Conservation (phyloP, 2,888 invertebrate genomes). For the Pterostichus madidus region DNA sequence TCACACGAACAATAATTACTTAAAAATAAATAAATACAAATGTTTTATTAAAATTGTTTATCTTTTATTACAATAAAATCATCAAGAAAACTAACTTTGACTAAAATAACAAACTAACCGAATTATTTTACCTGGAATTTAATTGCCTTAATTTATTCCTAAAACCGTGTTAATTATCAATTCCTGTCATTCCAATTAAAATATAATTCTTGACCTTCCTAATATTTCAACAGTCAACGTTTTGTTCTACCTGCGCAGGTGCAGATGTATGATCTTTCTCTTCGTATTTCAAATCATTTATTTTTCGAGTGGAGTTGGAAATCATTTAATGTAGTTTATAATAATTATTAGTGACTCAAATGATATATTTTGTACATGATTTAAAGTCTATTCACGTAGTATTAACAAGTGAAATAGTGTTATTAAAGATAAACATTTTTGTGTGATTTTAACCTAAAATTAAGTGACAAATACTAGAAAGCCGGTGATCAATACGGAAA, state of each 20-base stretch:
- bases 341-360: neutral
- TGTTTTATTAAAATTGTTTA: no score
- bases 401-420: neutral
- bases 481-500: slow-evolving; percentile 16
- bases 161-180: neutral
- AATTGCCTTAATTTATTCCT: slow-evolving; percentile 3
- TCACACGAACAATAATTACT: neutral
- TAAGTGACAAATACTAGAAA: neutral
- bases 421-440: neutral
- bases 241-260: slow-evolving; percentile 32
- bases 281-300: slow-evolving; percentile 24
- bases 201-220: slow-evolving; percentile 24
- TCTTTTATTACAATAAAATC: no score
- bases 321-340: neutral
- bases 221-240: neutral
- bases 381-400: neutral
- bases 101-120: neutral
- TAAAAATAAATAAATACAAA: no score
- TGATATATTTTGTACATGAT: neutral
- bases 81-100: no score
- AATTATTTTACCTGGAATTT: slow-evolving; percentile 10
- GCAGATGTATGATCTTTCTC: neutral
- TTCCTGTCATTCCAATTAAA: neutral
- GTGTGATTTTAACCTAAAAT: neutral
- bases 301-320: neutral